Percentiles rank a stretch among this genome's conserved stretches.
Evolutionary conservation across 2,888 invertebrate species (phyloP).

Genomic region (Acanthosepion esculentum): DNA sequence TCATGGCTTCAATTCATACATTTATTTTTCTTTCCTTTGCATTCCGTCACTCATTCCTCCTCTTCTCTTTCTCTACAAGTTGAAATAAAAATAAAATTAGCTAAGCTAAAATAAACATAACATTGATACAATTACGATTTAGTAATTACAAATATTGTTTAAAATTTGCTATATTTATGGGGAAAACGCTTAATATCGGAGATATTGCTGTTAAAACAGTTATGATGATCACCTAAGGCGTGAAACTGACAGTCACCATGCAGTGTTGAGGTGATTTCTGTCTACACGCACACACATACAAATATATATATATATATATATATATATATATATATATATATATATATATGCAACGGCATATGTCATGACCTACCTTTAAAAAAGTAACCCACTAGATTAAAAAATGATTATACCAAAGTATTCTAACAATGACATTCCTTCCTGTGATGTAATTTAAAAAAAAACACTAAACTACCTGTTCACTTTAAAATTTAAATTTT

Average conservation of each 20-base stretch:
- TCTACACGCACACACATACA: not conserved
- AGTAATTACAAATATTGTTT: not conserved
- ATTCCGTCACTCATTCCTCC: not conserved
- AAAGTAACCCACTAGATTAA: not conserved
- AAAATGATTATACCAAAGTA: not conserved
- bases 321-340: too few species aligned
- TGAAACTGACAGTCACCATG: not conserved
- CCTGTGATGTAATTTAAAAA: not conserved
- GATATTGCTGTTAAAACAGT: too few species aligned
- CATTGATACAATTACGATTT: not conserved
- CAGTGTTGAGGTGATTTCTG: not conserved
- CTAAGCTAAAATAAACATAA: not conserved
- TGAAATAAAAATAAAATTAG: not conserved
- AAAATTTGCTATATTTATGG: not conserved
- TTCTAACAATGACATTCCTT: not conserved
- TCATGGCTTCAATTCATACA: slow-evolving; percentile 43
- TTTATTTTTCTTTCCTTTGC: slow-evolving; percentile 2
- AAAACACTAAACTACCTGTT: not conserved
- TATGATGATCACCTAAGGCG: too few species aligned
- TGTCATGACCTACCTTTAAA: not conserved
- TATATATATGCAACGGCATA: too few species aligned
- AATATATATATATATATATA: not conserved
- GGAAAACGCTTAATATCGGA: too few species aligned
- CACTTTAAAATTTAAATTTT: not conserved
- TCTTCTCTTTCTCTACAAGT: not conserved